A percentile compares a stretch with the other conserved stretches of the same genome.
phyloP scores from a whole-genome alignment of 2,113 vertebrate genomes.

The Eulemur rufifrons region DNA sequence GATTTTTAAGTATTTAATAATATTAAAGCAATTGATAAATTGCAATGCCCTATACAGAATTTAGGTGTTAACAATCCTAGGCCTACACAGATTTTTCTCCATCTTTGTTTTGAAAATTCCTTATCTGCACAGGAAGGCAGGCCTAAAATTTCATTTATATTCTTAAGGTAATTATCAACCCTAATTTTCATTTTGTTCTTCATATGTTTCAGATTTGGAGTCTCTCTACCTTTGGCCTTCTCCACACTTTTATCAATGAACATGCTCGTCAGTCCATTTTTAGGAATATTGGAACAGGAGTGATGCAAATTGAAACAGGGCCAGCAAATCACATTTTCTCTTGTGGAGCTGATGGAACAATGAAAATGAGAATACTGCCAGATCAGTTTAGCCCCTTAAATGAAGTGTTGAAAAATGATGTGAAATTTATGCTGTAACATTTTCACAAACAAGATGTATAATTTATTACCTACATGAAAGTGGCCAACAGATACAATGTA shows the following conservation, averaged over 20 bases:
- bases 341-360: constrained; percentile 98
- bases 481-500: constrained; percentile 77
- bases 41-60: not conserved
- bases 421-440: constrained; percentile 92
- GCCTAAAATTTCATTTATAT: not conserved
- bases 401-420: constrained; percentile 89
- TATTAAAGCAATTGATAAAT: constrained; percentile 1
- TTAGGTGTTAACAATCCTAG: not conserved
- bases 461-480: constrained; percentile 68
- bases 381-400: constrained; percentile 90
- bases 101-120: constrained; percentile 42
- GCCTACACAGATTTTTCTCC: not conserved
- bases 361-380: constrained; percentile 97
- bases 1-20: constrained; percentile 46
- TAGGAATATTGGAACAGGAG: constrained; percentile 97
- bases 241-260: constrained; percentile 94
- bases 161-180: not conserved
- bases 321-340: constrained; percentile 96
- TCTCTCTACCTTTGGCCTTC: constrained; percentile 88
- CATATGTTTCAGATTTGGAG: constrained; percentile 92
- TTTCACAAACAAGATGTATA: constrained; percentile 61
- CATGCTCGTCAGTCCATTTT: constrained; percentile 98
- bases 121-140: not conserved
- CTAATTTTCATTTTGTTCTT: constrained; percentile 45
- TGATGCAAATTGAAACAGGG: constrained; percentile 98